Evolutionary conservation across 1,140 invertebrate genomes (phyloP).

Genomic region (Drosophila navojoa): DNA sequence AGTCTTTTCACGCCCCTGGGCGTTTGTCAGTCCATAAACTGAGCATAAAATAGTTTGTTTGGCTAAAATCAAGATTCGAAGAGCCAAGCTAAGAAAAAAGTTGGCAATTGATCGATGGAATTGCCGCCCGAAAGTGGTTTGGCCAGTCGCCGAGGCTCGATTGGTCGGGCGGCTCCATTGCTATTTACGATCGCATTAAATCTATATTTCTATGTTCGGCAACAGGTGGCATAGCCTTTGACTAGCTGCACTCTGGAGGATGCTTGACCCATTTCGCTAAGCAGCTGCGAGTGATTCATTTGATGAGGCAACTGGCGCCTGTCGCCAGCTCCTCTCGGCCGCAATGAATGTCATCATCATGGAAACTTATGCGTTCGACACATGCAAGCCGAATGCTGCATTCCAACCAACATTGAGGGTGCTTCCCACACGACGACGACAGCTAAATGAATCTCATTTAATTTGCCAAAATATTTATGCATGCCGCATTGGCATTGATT

Average conservation of each 20-base stretch:
- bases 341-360: slow-evolving; percentile 72
- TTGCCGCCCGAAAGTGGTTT: slow-evolving; percentile 27
- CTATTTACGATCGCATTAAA: slow-evolving; percentile 28
- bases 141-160: slow-evolving; percentile 6
- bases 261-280: slow-evolving; percentile 39
- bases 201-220: slow-evolving; percentile 25
- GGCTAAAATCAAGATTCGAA: slow-evolving; percentile 43
- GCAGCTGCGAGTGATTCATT: slow-evolving; percentile 52
- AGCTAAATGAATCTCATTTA: slow-evolving; percentile 79
- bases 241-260: slow-evolving; percentile 14
- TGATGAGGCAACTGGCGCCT: slow-evolving; percentile 60
- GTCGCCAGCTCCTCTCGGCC: slow-evolving; percentile 31
- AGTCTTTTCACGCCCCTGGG: slow-evolving; percentile 41
- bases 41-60: slow-evolving; percentile 37
- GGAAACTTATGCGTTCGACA: slow-evolving; percentile 67
- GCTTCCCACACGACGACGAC: slow-evolving; percentile 60
- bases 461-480: slow-evolving; percentile 79
- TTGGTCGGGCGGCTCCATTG: neutral
- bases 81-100: neutral
- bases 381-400: slow-evolving; percentile 55
- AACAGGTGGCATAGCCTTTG: slow-evolving; percentile 5
- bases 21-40: slow-evolving; percentile 56
- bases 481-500: slow-evolving; percentile 75
- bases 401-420: slow-evolving; percentile 56
- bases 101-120: slow-evolving; percentile 33